A percentile compares a stretch with the other conserved stretches of the same genome.
Conservation (phyloP, 2,888 invertebrate genomes). For the Nasonia oneida region DNA sequence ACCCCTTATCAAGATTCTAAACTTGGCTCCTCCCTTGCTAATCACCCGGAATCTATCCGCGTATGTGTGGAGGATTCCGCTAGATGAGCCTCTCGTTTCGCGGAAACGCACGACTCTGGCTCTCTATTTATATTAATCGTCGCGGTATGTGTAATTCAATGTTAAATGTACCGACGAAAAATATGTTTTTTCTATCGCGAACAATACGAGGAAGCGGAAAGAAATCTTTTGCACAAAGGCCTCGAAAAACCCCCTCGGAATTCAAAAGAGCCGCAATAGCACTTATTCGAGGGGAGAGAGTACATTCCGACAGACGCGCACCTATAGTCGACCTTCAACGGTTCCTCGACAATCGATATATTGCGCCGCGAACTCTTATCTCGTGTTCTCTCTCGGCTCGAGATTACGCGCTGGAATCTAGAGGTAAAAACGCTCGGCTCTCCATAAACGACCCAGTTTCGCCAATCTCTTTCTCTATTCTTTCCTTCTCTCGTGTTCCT, state of each 20-base stretch:
- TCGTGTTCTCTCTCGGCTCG: background rate
- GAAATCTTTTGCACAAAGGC: no score
- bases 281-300: no score
- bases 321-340: background rate
- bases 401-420: constrained; percentile 23
- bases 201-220: no score
- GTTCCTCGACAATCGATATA: constrained; percentile 13
- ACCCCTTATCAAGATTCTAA: constrained; percentile 30
- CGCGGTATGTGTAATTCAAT: no score
- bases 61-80: background rate
- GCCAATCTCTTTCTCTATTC: background rate
- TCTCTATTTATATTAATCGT: no score
- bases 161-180: no score
- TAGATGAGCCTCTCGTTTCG: background rate
- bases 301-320: background rate
- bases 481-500: background rate
- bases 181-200: no score
- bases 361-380: background rate
- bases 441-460: constrained; percentile 40
- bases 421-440: constrained; percentile 26
- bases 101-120: background rate
- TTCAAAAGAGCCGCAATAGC: no score
- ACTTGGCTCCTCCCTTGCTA: background rate
- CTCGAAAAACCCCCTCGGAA: no score
- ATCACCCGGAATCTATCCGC: constrained; percentile 18